phyloP scores from a whole-genome alignment of 2,888 invertebrate species.

The Lucinisca nassula region DNA sequence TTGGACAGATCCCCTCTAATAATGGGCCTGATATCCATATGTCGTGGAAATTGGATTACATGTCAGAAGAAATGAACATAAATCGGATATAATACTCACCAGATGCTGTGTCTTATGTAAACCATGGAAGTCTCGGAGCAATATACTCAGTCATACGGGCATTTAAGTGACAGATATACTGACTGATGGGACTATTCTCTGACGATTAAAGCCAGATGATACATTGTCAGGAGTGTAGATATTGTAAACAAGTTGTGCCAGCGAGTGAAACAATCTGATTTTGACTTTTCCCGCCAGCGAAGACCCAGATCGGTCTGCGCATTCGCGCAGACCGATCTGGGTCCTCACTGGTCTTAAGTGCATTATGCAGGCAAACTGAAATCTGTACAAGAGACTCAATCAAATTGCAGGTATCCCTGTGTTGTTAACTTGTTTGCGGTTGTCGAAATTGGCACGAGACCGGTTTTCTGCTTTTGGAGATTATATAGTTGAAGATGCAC shows the following conservation, averaged over 20 bases:
- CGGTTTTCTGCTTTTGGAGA: too few relatives aligned
- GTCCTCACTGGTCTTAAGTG: too few relatives aligned
- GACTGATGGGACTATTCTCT: background rate
- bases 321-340: too few relatives aligned
- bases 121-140: background rate
- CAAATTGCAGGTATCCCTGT: too few relatives aligned
- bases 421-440: too few relatives aligned
- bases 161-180: background rate
- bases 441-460: too few relatives aligned
- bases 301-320: too few relatives aligned
- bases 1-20: background rate
- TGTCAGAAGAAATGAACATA: slow-evolving; percentile 9
- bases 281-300: too few relatives aligned
- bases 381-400: too few relatives aligned
- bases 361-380: too few relatives aligned
- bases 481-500: too few relatives aligned
- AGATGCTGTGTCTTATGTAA: background rate
- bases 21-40: background rate
- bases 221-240: background rate
- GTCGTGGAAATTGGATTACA: background rate
- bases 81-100: background rate
- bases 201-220: background rate
- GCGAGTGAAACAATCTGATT: too few relatives aligned
- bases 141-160: background rate
- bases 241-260: background rate